These are phyloP conservation scores for Spheniscus mendiculus DNA, from an alignment of 2,113 vertebrate species.

Conservation along the genomic window DNA sequence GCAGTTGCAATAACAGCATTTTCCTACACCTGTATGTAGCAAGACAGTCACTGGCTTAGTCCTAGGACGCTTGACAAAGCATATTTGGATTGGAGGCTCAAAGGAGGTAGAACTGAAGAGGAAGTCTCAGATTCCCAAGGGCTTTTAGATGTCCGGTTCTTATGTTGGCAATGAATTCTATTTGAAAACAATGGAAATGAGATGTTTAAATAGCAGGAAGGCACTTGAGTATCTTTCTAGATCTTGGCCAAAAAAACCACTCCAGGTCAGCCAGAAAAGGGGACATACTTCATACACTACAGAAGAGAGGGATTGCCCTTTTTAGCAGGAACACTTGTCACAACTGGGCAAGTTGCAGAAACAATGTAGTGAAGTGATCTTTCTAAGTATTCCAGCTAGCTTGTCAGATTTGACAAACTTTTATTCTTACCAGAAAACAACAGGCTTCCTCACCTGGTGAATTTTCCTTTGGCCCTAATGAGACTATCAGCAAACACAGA, in stretches of 20 bases:
- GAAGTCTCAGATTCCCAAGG: background rate
- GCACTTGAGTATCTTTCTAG: background rate
- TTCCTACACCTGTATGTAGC: background rate
- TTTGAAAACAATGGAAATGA: background rate
- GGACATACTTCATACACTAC: background rate
- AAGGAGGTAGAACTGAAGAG: background rate
- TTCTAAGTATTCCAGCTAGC: background rate
- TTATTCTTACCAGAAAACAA: slow-evolving; percentile 17
- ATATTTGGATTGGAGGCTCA: background rate
- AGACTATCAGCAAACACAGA: background rate
- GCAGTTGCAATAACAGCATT: background rate
- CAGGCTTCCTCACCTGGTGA: background rate
- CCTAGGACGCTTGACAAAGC: background rate
- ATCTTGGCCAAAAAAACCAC: background rate
- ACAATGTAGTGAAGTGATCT: background rate
- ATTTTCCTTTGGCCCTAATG: slow-evolving; percentile 18
- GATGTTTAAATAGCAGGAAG: background rate
- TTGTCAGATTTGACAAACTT: slow-evolving; percentile 15
- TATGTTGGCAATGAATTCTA: background rate
- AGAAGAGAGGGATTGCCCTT: background rate
- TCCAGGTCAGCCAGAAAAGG: background rate
- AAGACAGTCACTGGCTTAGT: background rate
- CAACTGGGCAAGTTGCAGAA: background rate
- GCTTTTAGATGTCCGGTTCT: background rate
- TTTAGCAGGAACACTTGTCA: background rate